Evolutionary conservation across 2,113 vertebrate species (phyloP), one percentile per base, ranked within the genome.

Genomic region (Tetrax tetrax): DNA sequence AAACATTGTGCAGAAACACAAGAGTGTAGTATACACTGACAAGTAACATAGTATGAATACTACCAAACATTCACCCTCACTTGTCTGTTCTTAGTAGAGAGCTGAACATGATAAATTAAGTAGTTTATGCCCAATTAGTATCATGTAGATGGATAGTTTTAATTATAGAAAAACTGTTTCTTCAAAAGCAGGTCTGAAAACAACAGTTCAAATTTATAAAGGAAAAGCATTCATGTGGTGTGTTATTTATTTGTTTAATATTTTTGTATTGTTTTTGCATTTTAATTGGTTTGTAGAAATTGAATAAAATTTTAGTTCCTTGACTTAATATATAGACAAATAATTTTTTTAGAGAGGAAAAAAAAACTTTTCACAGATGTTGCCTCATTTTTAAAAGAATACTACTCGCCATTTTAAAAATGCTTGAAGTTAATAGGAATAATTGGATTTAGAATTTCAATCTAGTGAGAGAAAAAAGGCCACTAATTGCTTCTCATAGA

Each of bases 221-320:
- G 31, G 7, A 78, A 90, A 80, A 80, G 20, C 2, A 83, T 70
- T 71, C 7, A 23, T 50, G 3, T 37, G 27, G 18, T 76, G 8
- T 74, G 10, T 21, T 91, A 81, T 87, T 87, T 88, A 93, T 90
- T 93, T 76, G 20, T 76, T 91, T 93, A 76, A 77, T 90, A 69
- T 56, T 89, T 88, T 63, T 69, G 6, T 27, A 33, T 31, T 35
- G 12, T 3, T 78, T 93, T 72, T 60, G 54, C 29, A 38, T 65
- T 95, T 93, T 74, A 85, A 87, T 48, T 87, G 27, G 9, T 77
- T 25, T 60, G 28, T 28, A 51, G n/a, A 33, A 78, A 66, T 68
- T 83, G 16, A 48, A 59, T 53, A 4, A 89, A 81, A 82, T n/a
- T 90, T 83, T 87, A 75, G 7, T 66, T 61, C 35, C 35, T 76